Base-by-base conservation (phyloP, 2,113 vertebrate species). In the Bos javanicus region DNA sequence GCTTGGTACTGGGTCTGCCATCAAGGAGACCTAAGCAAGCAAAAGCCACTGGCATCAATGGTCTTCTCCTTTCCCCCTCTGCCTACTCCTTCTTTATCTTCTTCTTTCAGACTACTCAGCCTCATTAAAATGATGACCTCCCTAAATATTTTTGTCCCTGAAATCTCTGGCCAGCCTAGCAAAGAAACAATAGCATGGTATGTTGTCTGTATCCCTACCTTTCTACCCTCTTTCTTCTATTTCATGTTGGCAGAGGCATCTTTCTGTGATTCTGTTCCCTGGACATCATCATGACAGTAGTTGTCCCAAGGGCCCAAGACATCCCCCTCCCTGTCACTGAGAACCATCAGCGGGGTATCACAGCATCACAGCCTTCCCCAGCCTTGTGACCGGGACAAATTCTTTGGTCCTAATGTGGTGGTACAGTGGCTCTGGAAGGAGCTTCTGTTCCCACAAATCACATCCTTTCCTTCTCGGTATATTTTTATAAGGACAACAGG, bases 381-480 rank as follows among this genome's bases (percentile, higher is more conserved):
- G 54, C 46, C 17, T 52, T 43, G 74, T 39, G 81, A 62, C 23
- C 25, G 4, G 54, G 91, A 80, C 78, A 39, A 56, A 23, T 12
- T 62, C 59, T 95, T 87, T 83, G 76, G 50, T 74, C 52, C n/a
- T 62, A 13, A 7, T 30, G 74, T 52, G 48, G 30, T 26, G n/a
- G 52, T 33, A 16, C 12, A 50, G 52, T 87, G 71, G 60, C 36
- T 94, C 76, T 78, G 60, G 50, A 96, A 87, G 59, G n/a, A 96
- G 36, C 48, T 59, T 90, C 94, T 87, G 54, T 94, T 82, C 87
- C 91, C 94, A 62, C 87, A 94, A 92, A 96, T 93, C 87, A 82
- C 60, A 93, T 93, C 71, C 36, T 90, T 93, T 74, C 28, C 36
- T 30, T 8, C 46, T 71, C 43, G 17, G 50, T 80, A n/a, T 92